phyloP scores from a whole-genome alignment of 64 coral and sea anemone species.

The Montipora sp. region DNA sequence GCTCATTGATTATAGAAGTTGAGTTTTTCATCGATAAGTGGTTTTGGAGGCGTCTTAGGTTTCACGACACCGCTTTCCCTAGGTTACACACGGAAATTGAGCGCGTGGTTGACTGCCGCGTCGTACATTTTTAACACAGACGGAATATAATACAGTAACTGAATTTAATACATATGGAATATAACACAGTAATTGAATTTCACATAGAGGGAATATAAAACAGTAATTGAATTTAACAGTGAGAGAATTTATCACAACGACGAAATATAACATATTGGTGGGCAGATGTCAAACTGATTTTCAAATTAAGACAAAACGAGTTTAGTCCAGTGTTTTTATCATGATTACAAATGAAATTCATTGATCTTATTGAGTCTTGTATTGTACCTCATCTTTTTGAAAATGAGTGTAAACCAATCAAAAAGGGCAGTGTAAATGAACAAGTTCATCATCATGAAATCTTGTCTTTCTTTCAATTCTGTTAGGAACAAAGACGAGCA shows the following conservation, averaged over 20 bases:
- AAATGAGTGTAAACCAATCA: constrained; percentile 9
- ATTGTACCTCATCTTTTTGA: constrained; percentile 14
- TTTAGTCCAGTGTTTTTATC: constrained; percentile 4
- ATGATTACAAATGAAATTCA: neutral
- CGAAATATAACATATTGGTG: constrained; percentile 7
- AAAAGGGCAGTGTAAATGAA: constrained; percentile 3
- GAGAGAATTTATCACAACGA: neutral
- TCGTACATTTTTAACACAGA: too few relatives aligned
- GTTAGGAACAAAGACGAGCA: constrained; percentile 16
- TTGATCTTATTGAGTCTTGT: constrained; percentile 18
- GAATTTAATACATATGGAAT: too few relatives aligned
- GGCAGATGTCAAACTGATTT: constrained; percentile 17
- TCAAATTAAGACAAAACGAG: neutral
- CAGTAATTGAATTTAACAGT: neutral
- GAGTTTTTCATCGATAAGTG: constrained; percentile 8
- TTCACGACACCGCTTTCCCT: neutral
- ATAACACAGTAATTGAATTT: too few relatives aligned
- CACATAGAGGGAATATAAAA: neutral
- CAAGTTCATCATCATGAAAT: constrained; percentile 11
- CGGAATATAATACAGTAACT: too few relatives aligned
- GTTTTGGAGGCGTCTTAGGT: constrained; percentile 12
- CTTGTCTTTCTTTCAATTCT: constrained; percentile 3
- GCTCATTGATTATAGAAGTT: constrained; percentile 10
- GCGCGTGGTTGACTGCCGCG: too few relatives aligned
- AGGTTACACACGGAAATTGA: too few relatives aligned